Evolutionary conservation across 2,113 vertebrate genomes (phyloP).

Genomic region (Piaya cayana): DNA sequence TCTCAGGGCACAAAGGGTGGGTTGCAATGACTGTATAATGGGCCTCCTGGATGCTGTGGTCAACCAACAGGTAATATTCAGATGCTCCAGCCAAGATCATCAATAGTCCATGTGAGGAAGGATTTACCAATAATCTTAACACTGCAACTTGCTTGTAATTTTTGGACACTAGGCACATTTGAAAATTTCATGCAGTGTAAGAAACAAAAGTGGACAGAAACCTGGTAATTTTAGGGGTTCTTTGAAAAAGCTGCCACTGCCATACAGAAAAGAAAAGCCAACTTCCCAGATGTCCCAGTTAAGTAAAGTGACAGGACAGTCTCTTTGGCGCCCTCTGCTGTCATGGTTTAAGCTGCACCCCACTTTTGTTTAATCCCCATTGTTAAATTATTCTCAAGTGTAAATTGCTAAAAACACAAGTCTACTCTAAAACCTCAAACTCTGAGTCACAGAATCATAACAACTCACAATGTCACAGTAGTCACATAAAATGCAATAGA

Average conservation of each 20-base stretch:
- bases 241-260: background rate
- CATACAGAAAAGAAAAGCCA: background rate
- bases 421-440: background rate
- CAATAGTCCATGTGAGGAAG: background rate
- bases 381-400: background rate
- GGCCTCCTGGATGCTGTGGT: background rate
- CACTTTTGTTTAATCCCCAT: background rate
- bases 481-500: background rate
- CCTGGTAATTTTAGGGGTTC: background rate
- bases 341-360: background rate
- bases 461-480: background rate
- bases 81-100: background rate
- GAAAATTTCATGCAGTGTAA: background rate
- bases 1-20: fast-evolving
- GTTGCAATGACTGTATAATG: background rate
- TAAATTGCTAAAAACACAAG: background rate
- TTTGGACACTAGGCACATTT: background rate
- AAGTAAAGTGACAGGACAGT: background rate
- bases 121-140: background rate
- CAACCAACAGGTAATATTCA: background rate
- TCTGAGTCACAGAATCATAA: background rate
- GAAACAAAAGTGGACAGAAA: background rate
- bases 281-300: background rate
- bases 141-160: background rate
- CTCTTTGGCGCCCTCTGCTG: background rate